Evolutionary conservation across 2,888 invertebrate genomes (phyloP).

Genomic region (Mycalesis mineus): DNA sequence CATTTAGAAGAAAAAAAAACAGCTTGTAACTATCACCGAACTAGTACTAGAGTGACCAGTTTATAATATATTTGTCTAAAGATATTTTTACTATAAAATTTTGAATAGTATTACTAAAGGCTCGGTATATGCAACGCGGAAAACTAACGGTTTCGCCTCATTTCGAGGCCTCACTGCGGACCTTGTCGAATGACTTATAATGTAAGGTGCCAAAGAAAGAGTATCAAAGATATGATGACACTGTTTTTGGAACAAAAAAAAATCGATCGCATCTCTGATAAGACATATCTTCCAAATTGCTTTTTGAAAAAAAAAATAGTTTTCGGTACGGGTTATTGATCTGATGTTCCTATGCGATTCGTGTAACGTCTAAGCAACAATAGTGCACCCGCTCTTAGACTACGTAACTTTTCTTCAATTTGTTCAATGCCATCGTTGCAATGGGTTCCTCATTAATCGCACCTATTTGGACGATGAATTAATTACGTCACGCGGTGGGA

Average conservation of each 20-base stretch:
- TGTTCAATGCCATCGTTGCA: background rate
- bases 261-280: constrained; percentile 61
- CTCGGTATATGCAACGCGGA: constrained; percentile 44
- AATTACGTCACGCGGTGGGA: background rate
- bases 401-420: constrained; percentile 25
- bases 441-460: background rate
- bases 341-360: constrained; percentile 75
- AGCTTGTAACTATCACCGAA: constrained; percentile 31
- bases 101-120: constrained; percentile 34
- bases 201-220: constrained; percentile 77
- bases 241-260: constrained; percentile 60
- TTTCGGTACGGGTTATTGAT: constrained; percentile 75
- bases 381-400: constrained; percentile 38
- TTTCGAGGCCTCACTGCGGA: constrained; percentile 34
- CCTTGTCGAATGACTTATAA: constrained; percentile 52
- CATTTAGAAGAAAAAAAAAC: constrained; percentile 1
- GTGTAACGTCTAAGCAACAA: constrained; percentile 58
- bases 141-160: constrained; percentile 43
- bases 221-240: constrained; percentile 67
- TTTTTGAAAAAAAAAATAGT: constrained; percentile 51
- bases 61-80: constrained; percentile 28
- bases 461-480: background rate
- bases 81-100: constrained; percentile 30
- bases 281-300: constrained; percentile 69
- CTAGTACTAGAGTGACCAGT: constrained; percentile 41